Percentiles rank a stretch among this genome's conserved stretches.
Evolutionary conservation across 2,888 invertebrate species (phyloP).

Genomic region (Limnephilus rhombicus): DNA sequence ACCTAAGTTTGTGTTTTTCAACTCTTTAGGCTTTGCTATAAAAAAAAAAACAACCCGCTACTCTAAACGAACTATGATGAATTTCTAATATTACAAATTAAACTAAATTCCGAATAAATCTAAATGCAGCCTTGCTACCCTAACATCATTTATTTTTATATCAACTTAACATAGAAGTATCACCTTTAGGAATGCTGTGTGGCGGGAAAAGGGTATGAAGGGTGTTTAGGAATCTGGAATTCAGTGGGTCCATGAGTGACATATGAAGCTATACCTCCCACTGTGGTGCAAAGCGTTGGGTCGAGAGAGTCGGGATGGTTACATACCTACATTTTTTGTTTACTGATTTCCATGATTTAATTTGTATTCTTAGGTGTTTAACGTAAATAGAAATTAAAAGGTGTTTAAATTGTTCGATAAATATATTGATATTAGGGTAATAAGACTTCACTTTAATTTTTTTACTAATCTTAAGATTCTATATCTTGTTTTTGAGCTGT

Average conservation of each 20-base stretch:
- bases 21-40: neutral
- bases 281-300: too few species aligned
- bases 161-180: too few species aligned
- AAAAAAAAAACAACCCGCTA: neutral
- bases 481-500: too few species aligned
- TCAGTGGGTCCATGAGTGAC: too few species aligned
- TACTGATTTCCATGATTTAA: too few species aligned
- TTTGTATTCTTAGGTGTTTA: neutral
- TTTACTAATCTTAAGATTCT: neutral
- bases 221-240: too few species aligned
- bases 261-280: too few species aligned
- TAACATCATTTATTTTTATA: neutral
- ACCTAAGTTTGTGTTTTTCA: neutral
- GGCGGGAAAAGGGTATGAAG: too few species aligned
- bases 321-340: too few species aligned
- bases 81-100: neutral
- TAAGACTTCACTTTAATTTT: neutral
- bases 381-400: neutral
- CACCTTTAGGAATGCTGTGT: too few species aligned
- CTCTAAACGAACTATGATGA: neutral
- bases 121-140: neutral
- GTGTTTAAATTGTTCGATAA: neutral
- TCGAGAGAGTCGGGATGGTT: too few species aligned
- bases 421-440: neutral
- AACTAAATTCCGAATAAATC: neutral